Conservation (phyloP, 2,113 vertebrate species). For the Gasterosteus nipponicus region DNA sequence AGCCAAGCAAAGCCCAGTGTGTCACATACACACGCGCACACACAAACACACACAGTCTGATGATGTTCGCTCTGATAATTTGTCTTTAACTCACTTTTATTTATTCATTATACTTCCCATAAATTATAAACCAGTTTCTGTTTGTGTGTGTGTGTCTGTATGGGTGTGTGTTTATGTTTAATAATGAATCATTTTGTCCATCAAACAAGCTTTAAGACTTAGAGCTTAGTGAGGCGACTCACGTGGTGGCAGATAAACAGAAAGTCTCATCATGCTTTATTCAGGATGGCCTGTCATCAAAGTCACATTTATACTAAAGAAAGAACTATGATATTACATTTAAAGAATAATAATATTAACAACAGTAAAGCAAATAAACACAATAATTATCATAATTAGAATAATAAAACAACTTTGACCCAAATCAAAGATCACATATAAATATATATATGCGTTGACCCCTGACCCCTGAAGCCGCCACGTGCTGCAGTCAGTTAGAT, state of each 20-base stretch:
- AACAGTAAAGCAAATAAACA: background rate
- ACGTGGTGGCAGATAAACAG: slow-evolving; percentile 52
- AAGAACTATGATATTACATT: background rate
- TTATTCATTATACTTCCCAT: slow-evolving; percentile 74
- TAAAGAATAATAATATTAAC: background rate
- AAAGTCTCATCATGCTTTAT: slow-evolving; percentile 23
- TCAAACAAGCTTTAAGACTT: slow-evolving; percentile 73
- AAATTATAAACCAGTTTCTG: slow-evolving; percentile 61
- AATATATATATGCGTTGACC: no score
- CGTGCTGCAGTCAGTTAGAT: no score
- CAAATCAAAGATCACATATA: background rate
- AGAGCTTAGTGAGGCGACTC: slow-evolving; percentile 46
- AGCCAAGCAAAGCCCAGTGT: background rate
- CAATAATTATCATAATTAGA: background rate
- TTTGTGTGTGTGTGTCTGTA: slow-evolving; percentile 32
- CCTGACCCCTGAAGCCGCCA: no score
- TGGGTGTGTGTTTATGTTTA: slow-evolving; percentile 47
- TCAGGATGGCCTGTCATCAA: background rate
- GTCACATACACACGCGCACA: slow-evolving; percentile 1
- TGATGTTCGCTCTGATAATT: slow-evolving; percentile 57
- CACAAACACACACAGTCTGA: slow-evolving; percentile 23
- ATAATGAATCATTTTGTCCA: slow-evolving; percentile 70
- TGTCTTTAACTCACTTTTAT: slow-evolving; percentile 63
- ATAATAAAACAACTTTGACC: background rate
- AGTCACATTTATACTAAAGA: background rate